A percentile compares a stretch with the other conserved stretches of the same genome.
phyloP scores from a whole-genome alignment of 2,113 vertebrate species.

The Nesoenas mayeri region DNA sequence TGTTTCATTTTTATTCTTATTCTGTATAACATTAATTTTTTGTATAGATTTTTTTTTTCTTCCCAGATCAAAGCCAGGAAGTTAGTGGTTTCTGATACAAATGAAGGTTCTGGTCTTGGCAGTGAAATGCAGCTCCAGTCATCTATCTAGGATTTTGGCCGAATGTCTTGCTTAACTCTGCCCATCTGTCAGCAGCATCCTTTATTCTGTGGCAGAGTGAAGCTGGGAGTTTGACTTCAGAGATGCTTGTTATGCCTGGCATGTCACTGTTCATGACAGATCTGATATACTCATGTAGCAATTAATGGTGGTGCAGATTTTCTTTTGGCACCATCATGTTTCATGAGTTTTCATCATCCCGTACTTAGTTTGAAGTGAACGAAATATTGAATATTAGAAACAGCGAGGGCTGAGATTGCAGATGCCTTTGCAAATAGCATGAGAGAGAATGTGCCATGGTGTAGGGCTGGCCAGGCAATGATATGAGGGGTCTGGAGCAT shows the following conservation, averaged over 20 bases:
- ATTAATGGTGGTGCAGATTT: constrained; percentile 62
- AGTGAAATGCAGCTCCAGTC: constrained; percentile 55
- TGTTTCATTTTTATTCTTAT: not conserved
- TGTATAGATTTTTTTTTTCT: not conserved
- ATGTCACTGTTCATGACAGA: constrained; percentile 64
- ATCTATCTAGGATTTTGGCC: constrained; percentile 58
- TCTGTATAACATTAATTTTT: not conserved
- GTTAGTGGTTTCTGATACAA: constrained; percentile 57
- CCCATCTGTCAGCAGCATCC: constrained; percentile 75
- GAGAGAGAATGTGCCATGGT: not conserved
- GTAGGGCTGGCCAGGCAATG: not conserved
- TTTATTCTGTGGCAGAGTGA: constrained; percentile 56
- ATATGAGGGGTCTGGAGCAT: too few relatives aligned
- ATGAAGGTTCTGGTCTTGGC: constrained; percentile 61
- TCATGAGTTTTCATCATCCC: constrained; percentile 13
- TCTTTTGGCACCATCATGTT: constrained; percentile 8
- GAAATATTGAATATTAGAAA: constrained; percentile 2
- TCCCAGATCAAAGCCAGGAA: constrained; percentile 18
- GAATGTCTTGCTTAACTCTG: constrained; percentile 54
- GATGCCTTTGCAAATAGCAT: not conserved
- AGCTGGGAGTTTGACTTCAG: constrained; percentile 62
- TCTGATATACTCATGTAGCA: constrained; percentile 53
- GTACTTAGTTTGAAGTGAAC: not conserved
- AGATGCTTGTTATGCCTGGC: constrained; percentile 69
- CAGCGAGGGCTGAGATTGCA: not conserved